A percentile compares a stretch with the other conserved stretches of the same genome.
phyloP scores from a whole-genome alignment of 2,797 vertebrate genomes.

The Anolis apletophallus region DNA sequence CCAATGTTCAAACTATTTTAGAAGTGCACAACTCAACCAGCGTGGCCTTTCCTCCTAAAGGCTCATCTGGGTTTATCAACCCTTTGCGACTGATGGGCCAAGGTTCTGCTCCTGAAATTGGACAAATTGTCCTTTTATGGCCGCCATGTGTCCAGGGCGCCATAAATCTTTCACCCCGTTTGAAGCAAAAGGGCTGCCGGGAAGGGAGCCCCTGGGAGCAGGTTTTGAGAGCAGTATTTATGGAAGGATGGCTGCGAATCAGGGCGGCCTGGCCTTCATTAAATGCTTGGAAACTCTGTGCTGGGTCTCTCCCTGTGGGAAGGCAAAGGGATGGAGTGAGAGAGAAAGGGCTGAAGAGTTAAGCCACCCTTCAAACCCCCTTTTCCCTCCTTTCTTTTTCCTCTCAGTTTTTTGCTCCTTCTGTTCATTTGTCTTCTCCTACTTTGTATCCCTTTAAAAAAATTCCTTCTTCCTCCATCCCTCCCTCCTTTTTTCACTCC shows the following conservation, averaged over 20 bases:
- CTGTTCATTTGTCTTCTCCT: not conserved
- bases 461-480: too few species aligned
- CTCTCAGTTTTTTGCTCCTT: not conserved
- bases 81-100: conserved; percentile 56
- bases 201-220: conserved; percentile 54
- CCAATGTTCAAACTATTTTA: too few species aligned
- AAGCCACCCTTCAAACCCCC: conserved; percentile 48
- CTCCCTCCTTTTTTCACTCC: too few species aligned
- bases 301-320: conserved; percentile 65
- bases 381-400: not conserved
- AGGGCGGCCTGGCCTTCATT: conserved; percentile 74
- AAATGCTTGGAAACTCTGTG: conserved; percentile 63
- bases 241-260: conserved; percentile 71
- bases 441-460: not conserved
- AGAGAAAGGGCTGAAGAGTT: conserved; percentile 66
- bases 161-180: conserved; percentile 65
- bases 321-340: conserved; percentile 69
- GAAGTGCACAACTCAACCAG: too few species aligned
- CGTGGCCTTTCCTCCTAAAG: not conserved
- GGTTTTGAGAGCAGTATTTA: conserved; percentile 74
- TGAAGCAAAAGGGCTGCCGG: conserved; percentile 24
- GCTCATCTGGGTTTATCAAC: conserved; percentile 47
- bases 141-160: conserved; percentile 40
- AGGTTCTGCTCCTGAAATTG: conserved; percentile 67
- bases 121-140: conserved; percentile 69